These are phyloP conservation scores for Tinea trinotella DNA, from an alignment of 2,888 invertebrate genomes.

Conservation along the genomic window DNA sequence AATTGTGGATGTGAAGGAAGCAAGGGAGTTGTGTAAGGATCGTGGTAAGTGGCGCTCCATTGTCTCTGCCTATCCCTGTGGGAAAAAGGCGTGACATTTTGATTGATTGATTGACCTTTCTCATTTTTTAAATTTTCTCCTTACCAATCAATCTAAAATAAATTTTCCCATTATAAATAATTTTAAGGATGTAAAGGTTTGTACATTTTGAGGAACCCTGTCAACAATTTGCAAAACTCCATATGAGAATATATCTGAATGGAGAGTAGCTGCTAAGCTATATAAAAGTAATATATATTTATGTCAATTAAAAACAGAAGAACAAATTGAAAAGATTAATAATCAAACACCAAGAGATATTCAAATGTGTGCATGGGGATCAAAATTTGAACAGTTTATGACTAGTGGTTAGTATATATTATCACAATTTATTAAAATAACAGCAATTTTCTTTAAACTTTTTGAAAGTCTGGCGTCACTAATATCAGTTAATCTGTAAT, in stretches of 20 bases:
- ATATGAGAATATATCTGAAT: conserved; percentile 76
- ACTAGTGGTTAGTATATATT: background rate
- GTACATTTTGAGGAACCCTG: conserved; percentile 80
- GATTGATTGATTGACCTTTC: no score
- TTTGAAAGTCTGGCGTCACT: no score
- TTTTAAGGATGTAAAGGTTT: conserved; percentile 56
- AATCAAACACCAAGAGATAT: conserved; percentile 65
- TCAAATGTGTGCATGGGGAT: conserved; percentile 77
- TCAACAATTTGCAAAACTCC: conserved; percentile 78
- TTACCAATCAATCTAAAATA: conserved; percentile 47
- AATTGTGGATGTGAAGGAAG: no score
- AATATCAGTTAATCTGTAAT: no score
- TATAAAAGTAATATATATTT: conserved; percentile 78
- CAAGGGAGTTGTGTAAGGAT: no score
- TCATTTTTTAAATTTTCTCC: conserved; percentile 69
- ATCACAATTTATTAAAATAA: no score
- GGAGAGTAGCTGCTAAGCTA: conserved; percentile 79
- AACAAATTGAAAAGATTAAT: conserved; percentile 47
- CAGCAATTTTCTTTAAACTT: no score
- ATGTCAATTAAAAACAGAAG: conserved; percentile 76
- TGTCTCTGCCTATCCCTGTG: no score
- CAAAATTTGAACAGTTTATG: conserved; percentile 84
- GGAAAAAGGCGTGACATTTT: no score
- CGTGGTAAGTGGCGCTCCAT: no score
- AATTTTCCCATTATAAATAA: conserved; percentile 55